Conservation (phyloP, 2,797 vertebrate species). For the Melanotaenia maccullochi region DNA sequence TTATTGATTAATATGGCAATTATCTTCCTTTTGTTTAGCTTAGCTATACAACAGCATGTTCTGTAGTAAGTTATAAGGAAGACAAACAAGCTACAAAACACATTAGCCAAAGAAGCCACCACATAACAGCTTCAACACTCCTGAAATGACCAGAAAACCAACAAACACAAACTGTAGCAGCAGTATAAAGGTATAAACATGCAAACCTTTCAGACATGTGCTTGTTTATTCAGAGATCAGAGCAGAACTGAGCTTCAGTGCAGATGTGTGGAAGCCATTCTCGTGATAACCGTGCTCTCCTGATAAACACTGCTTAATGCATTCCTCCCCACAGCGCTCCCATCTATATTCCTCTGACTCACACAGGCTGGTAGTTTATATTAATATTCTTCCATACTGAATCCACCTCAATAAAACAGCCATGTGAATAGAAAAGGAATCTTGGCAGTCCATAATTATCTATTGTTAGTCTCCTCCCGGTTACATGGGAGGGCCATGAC, state of each 20-base stretch:
- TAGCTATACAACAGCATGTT: not conserved
- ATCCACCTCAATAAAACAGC: conserved; percentile 68
- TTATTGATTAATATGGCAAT: not conserved
- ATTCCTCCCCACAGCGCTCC: conserved; percentile 35
- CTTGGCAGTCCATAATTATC: conserved; percentile 78
- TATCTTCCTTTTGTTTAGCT: too few relatives aligned
- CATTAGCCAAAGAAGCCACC: not conserved
- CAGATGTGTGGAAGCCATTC: conserved; percentile 21
- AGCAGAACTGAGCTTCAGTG: conserved; percentile 6
- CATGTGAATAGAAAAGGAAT: conserved; percentile 47
- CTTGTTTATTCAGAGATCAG: conserved; percentile 22
- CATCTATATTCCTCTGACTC: conserved; percentile 67
- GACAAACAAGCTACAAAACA: not conserved
- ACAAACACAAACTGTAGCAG: not conserved
- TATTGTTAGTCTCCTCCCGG: conserved; percentile 65
- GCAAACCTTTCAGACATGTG: conserved; percentile 4
- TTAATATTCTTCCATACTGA: conserved; percentile 69
- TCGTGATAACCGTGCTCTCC: conserved; percentile 41
- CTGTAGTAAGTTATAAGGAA: not conserved
- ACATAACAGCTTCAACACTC: too few relatives aligned
- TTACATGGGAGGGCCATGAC: conserved; percentile 53
- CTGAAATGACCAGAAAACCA: not conserved
- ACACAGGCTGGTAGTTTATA: conserved; percentile 58
- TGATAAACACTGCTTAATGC: conserved; percentile 58
- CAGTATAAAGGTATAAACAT: conserved; percentile 3